Evolutionary conservation across 1,140 invertebrate genomes (phyloP), one percentile per base, ranked within the genome.

Genomic region (Meteorus sp.): DNA sequence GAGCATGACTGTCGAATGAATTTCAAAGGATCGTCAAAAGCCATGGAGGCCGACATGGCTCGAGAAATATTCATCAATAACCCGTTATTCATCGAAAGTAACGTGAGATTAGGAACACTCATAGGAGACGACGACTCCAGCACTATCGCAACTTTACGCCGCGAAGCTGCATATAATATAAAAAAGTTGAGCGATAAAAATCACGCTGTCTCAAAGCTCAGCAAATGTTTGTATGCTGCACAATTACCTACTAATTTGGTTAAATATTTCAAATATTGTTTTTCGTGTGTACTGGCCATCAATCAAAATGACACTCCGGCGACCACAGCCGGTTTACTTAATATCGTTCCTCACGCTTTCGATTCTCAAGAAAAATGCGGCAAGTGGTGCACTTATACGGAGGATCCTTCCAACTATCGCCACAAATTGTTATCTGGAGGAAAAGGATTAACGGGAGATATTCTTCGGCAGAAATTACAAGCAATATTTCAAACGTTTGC

Each of bases 71-170:
- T 56, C 20, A 4, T 29, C 1, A 35, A 44, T 17, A 56, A 56
- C 20, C 25, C 25, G 3, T 15, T 19, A 27, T 45, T 43, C 8
- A 45, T 4, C 1, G 20, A 41, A 15, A 17, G n/a, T 9, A 47
- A 48, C 5, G 55, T 57, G 1, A 47, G 22, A 22, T 19, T 57
- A 11, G 55, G 29, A 13, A 57, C 19, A n/a, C 8, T 47, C 5
- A 48, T 55, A 23, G 53, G 53, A 43, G 53, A 55, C 23, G 53
- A 55, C 22, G 53, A 55, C 19, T 55, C 53, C 8, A 43, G 53
- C 25, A 55, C 35, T 5, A 55, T 56, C 17, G 54, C 54, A 20
- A 27, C 39, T 25, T 44, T 56, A 47, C 47, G 47, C 8, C 11
- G 43, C 3, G 25, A 44, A 56, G 44, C 56, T 37, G 35, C 15